These are phyloP conservation scores for Ataeniobius toweri DNA, from an alignment of 2,797 vertebrate genomes.

Conservation along the genomic window DNA sequence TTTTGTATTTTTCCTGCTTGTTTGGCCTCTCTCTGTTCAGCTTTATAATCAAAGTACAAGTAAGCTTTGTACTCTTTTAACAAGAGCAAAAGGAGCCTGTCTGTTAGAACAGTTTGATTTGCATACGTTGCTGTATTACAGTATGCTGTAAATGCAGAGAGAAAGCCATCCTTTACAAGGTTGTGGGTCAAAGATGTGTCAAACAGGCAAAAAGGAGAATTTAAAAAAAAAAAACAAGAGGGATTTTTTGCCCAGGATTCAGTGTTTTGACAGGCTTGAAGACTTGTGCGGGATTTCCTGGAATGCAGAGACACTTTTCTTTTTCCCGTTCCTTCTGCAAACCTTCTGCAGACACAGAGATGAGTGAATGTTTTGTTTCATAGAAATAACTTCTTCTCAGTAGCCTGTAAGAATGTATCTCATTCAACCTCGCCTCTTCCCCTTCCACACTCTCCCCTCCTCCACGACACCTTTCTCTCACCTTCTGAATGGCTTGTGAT, in stretches of 20 bases:
- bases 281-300: constrained; percentile 49
- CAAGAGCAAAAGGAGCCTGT: background rate
- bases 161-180: constrained; percentile 18
- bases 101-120: constrained; percentile 8
- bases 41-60: constrained; percentile 9
- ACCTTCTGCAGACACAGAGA: constrained; percentile 27
- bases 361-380: constrained; percentile 61
- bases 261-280: constrained; percentile 38
- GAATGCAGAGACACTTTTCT: constrained; percentile 48
- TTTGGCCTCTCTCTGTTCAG: constrained; percentile 15
- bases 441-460: background rate
- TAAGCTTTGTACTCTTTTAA: constrained; percentile 10
- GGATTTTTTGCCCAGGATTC: constrained; percentile 55
- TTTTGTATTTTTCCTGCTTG: constrained; percentile 23
- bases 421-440: constrained; percentile 36
- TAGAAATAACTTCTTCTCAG: constrained; percentile 56
- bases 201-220: constrained; percentile 16
- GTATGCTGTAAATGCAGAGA: constrained; percentile 5
- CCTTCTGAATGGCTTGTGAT: constrained; percentile 44
- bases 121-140: constrained; percentile 6
- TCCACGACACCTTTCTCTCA: constrained; percentile 3
- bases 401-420: constrained; percentile 45
- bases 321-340: constrained; percentile 19
- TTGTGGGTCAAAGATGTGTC: constrained; percentile 17
- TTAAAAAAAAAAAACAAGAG: constrained; percentile 39